These are phyloP conservation scores for Pandemis heparana DNA, from an alignment of 2,888 invertebrate genomes.

Conservation along the genomic window DNA sequence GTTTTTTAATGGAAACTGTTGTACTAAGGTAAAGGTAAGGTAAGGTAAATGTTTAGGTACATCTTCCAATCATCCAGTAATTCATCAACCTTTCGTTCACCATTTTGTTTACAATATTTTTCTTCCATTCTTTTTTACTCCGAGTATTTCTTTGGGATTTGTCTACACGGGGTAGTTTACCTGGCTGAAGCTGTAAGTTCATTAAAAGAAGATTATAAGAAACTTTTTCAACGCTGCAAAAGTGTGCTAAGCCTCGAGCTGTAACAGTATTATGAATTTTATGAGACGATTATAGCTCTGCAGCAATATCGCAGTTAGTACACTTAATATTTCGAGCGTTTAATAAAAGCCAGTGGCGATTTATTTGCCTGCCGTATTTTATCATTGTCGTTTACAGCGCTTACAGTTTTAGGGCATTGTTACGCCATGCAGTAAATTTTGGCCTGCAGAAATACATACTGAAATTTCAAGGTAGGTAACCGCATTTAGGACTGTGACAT, in stretches of 20 bases:
- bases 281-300: conserved; percentile 58
- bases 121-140: conserved; percentile 35
- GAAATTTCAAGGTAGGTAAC: neutral
- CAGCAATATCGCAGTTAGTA: conserved; percentile 53
- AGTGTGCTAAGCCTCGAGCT: conserved; percentile 56
- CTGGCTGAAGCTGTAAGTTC: conserved; percentile 67
- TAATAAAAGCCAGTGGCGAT: conserved; percentile 24
- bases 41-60: no score
- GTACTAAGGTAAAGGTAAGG: no score
- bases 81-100: no score
- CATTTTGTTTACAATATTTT: neutral
- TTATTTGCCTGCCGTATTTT: conserved; percentile 29
- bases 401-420: conserved; percentile 21
- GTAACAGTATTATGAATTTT: conserved; percentile 54
- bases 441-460: neutral
- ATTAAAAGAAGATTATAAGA: conserved; percentile 77
- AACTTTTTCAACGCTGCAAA: conserved; percentile 65
- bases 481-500: no score
- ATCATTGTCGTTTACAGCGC: conserved; percentile 16
- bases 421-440: conserved; percentile 10
- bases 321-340: conserved; percentile 37
- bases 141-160: conserved; percentile 52
- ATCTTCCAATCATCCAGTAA: no score
- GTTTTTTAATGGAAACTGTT: no score
- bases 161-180: conserved; percentile 62